Base-by-base conservation (phyloP, 92 coral and sea anemone genomes). In the Zoanthus gigantus region DNA sequence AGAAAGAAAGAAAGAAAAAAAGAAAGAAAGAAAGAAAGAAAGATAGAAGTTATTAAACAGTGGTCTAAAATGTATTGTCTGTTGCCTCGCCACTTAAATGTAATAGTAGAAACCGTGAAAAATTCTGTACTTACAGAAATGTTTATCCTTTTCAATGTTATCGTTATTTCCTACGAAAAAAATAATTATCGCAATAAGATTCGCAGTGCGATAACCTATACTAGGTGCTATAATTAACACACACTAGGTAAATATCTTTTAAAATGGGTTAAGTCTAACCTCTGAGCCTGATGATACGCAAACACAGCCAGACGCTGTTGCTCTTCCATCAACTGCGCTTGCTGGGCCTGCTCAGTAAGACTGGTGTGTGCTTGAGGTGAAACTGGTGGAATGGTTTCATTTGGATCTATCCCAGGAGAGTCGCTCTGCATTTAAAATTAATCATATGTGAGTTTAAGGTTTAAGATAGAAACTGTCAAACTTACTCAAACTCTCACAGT, bases 341-440 rank as follows among this genome's bases (percentile, higher is more conserved):
- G 72, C 12, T 91, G 94, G 32, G 80, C 92, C 66, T 78, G 94
- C 23, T 84, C 94, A 11, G 85, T 29, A 17, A 81, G 75, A n/a
- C 89, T 84, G 73, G 89, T 75, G 83, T 84, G 84, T 13, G 89
- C 87, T 88, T 92, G 94, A 54, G 94, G 94, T 56, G 94, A 92
- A 53, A 89, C 79, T 86, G 94, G 90, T 42, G 94, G 90, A 14
- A 90, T 82, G 53, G 82, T 82, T 28, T 92, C 94, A 88, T 83
- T 91, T 53, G 82, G 91, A 42, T 89, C 94, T 74, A 90, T 86
- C 76, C 94, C 85, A 65, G 85, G 42, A n/a, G 85, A 81, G 46
- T 81, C 85, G 6, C 75, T 71, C 85, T 81, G 54, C 18, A 42
- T 13, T 46, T 14, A 54, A 50, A 17, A 63, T 58, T 58, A 58